Evolutionary conservation across 2,113 vertebrate species (phyloP), one percentile per base, ranked within the genome.

Genomic region (Calyptomena viridis): DNA sequence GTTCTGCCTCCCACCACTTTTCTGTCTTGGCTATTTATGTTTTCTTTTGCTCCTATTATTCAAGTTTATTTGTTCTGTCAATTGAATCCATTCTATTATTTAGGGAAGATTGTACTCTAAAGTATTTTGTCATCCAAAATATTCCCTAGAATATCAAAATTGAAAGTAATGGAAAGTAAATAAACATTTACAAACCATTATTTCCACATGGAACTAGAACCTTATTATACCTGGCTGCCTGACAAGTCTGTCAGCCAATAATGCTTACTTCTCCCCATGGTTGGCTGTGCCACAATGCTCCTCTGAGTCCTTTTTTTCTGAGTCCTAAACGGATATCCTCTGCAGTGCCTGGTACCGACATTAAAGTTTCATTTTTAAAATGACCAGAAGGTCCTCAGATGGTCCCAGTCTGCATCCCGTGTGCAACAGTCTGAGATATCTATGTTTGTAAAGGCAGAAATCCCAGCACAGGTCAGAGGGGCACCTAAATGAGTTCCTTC

Each of bases 201-300:
- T 73, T 94, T 95, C 87, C 87, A 90, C 90, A 58, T 76, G 31
- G 69, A 91, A n/a, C 53, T 89, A 76, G 71, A 91, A 91, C 62
- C 66, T 82, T 87, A 82, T 93, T 97, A 72, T 68, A 95, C 75
- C 85, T 92, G 93, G 84, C 95, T 90, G 59, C 0, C 6, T 91
- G 93, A 95, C 94, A 95, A 93, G 62, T 82, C 77, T 94, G 68
- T 81, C 96, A 93, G 94, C 89, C 86, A 91, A 76, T 94, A 90
- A 76, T 35, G 27, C 24, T 95, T 85, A 87, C 74, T 94, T 77
- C 63, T 93, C 50, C 76, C 80, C 23, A 5, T 46, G 62, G n/a
- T 6, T 93, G 85, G 42, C 85, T 86, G 59, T 90, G 72, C 42
- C 88, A 80, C 59, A 91, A 11, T 50, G 50, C 19, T 94, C 12